A percentile compares a stretch with the other conserved stretches of the same genome.
Evolutionary conservation across 2,888 invertebrate species (phyloP).

Genomic region (Pyralis farinalis): DNA sequence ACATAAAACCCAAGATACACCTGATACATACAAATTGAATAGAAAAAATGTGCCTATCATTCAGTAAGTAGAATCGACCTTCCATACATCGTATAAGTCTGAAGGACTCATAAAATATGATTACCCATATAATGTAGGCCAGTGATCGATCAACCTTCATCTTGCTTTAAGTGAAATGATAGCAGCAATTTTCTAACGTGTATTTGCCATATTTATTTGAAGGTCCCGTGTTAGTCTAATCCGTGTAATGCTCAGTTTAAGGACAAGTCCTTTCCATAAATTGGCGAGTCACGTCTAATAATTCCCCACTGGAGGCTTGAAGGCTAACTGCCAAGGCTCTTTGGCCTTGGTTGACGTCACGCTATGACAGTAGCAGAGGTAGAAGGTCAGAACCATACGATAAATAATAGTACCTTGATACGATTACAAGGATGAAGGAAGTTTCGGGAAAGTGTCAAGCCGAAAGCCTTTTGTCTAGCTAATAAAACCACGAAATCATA

Average conservation of each 20-base stretch:
- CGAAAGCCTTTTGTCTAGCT: too few relatives aligned
- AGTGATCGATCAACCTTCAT: neutral
- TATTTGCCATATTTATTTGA: slow-evolving; percentile 22
- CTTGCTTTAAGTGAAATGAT: neutral
- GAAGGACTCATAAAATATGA: too few relatives aligned
- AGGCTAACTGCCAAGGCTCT: slow-evolving; percentile 33
- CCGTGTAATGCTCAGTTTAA: slow-evolving; percentile 27
- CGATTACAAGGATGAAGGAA: slow-evolving; percentile 11
- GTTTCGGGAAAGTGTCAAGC: neutral
- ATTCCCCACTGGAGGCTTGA: slow-evolving; percentile 30
- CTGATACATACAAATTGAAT: too few relatives aligned
- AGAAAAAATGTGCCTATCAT: too few relatives aligned
- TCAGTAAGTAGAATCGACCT: too few relatives aligned
- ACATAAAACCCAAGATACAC: too few relatives aligned
- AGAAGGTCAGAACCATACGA: slow-evolving; percentile 28
- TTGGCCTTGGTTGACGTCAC: slow-evolving; percentile 22
- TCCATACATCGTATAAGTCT: too few relatives aligned
- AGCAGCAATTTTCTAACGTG: slow-evolving; percentile 6
- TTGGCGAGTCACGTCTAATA: slow-evolving; percentile 31
- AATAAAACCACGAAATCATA: too few relatives aligned
- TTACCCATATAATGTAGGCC: too few relatives aligned
- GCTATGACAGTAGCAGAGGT: slow-evolving; percentile 31
- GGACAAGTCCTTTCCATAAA: slow-evolving; percentile 45
- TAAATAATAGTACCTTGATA: slow-evolving; percentile 25
- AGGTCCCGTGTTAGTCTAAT: slow-evolving; percentile 21